Evolutionary conservation across 2,113 vertebrate species (phyloP), one percentile per base, ranked within the genome.

Genomic region (Setophaga petechia): DNA sequence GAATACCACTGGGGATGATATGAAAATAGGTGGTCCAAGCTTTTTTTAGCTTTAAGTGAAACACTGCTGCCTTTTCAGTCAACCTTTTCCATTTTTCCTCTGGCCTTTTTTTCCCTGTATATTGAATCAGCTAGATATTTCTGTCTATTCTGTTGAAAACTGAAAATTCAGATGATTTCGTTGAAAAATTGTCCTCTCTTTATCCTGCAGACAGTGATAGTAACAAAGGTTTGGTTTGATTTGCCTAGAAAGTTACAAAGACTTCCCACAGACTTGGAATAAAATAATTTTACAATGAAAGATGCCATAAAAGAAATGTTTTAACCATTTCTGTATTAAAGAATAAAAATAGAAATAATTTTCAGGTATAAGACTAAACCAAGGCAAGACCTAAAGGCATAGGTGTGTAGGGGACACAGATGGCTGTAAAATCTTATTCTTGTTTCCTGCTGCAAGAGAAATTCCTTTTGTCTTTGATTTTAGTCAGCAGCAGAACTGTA

Each of bases 391-490:
- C n/a, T 58, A 18, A 61, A 63, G 76, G 3, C 1, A 1, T 54
- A 73, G 41, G 18, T 73, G 18, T 51, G 23, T 39, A 58, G 33
- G 13, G 35, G 14, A 79, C 25, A 37, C 16, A 82, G 35, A 63
- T 67, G 83, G 7, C 20, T 90, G 51, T 90, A 76, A 87, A 82
- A 57, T 23, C 11, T 73, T 80, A 46, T 61, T 10, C 43, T 90
- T 84, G 25, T 93, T 95, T 94, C 63, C 55, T 83, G 37, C 51
- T 86, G 67, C 41, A 51, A 62, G 55, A 67, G 46, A 71, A 92
- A 95, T 76, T 65, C n/a, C 17, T 95, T 73, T 19, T 0, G 1
- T 30, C 41, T 92, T 90, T 86, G 51, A 90, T 95, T 87, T 89
- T 68, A 81, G 28, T 23, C 52, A 75, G 59, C 77, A 89, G 15